A percentile compares a stretch with the other conserved stretches of the same genome.
phyloP scores from a whole-genome alignment of 2,888 invertebrate genomes.

The Parthenolecanium corni region DNA sequence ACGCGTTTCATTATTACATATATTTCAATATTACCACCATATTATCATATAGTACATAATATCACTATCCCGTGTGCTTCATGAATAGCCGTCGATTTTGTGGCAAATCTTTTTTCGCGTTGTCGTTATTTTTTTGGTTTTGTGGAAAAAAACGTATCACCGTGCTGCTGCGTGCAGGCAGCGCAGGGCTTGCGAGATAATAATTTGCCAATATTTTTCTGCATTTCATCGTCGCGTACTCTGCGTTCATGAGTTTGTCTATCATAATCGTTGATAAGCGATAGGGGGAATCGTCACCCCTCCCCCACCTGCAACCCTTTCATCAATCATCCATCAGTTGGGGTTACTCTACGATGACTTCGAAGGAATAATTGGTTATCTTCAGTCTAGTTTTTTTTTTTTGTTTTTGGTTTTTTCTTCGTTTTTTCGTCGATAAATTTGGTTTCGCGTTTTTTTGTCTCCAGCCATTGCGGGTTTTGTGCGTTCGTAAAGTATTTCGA shows the following conservation, averaged over 20 bases:
- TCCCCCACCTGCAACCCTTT: too few species aligned
- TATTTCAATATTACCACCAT: too few species aligned
- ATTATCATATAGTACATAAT: too few species aligned
- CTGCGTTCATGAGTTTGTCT: too few species aligned
- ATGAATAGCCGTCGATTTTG: conserved; percentile 28
- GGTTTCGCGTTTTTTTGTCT: neutral
- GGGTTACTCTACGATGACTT: conserved; percentile 21
- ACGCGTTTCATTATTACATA: conserved; percentile 16
- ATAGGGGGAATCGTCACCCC: conserved; percentile 12
- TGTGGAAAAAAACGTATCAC: conserved; percentile 28
- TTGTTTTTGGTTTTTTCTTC: neutral
- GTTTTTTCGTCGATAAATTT: neutral
- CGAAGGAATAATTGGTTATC: conserved; percentile 19
- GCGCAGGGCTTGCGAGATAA: neutral
- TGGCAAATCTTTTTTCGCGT: conserved; percentile 24
- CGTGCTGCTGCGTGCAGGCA: conserved; percentile 13
- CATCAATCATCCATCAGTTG: neutral
- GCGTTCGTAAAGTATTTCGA: neutral
- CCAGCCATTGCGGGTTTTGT: too few species aligned
- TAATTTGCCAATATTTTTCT: too few species aligned
- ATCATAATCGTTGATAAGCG: too few species aligned
- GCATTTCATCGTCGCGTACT: too few species aligned
- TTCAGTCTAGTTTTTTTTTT: conserved; percentile 8
- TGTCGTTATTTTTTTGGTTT: conserved; percentile 28
- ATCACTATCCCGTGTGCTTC: conserved; percentile 20